Conservation (phyloP, 1,140 invertebrate species). For the Venturia canescens region DNA sequence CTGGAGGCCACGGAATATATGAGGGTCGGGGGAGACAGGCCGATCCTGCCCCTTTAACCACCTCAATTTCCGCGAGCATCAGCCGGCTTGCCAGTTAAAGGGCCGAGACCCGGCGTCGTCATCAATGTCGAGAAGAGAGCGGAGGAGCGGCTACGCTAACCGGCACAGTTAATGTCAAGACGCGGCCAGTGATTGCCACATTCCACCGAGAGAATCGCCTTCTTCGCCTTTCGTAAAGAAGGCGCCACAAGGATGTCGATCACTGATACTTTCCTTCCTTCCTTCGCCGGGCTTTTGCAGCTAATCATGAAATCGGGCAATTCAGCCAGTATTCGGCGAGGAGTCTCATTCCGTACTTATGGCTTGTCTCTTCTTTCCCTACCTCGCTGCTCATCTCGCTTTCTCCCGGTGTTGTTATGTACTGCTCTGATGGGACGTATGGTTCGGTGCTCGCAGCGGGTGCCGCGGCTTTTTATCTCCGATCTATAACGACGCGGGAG, state of each 20-base stretch:
- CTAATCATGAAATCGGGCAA: no score
- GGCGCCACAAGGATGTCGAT: neutral
- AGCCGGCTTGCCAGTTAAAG: conserved; percentile 37
- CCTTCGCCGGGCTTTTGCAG: no score
- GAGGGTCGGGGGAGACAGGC: neutral
- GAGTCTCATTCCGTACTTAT: neutral
- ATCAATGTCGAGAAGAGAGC: conserved; percentile 20
- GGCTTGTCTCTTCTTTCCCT: neutral
- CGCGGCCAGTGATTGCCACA: neutral
- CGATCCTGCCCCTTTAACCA: conserved; percentile 48
- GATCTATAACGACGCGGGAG: conserved; percentile 15
- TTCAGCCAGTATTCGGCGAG: neutral
- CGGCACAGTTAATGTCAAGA: neutral
- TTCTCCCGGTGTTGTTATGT: neutral
- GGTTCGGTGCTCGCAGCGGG: conserved; percentile 12
- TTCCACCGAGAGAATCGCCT: neutral
- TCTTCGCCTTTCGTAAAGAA: neutral
- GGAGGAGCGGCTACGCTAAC: neutral
- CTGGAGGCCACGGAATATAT: neutral
- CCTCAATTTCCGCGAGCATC: conserved; percentile 48
- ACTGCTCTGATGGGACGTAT: neutral
- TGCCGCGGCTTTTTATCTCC: neutral
- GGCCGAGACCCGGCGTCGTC: conserved; percentile 24
- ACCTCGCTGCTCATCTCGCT: neutral
- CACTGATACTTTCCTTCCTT: neutral